A percentile compares a stretch with the other conserved stretches of the same genome.
Evolutionary conservation across 2,113 vertebrate species (phyloP).

Genomic region (Monopterus albus): DNA sequence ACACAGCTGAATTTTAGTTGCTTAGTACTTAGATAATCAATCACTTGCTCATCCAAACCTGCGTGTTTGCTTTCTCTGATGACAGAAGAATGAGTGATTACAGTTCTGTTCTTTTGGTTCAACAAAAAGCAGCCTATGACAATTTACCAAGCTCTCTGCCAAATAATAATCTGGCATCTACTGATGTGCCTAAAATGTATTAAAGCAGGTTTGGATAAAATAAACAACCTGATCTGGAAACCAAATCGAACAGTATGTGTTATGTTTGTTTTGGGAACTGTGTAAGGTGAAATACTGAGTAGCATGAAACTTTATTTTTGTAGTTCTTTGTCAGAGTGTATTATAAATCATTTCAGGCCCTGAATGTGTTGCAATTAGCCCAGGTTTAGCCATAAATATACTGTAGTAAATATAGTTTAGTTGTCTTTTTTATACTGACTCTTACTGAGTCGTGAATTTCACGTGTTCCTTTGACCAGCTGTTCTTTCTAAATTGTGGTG

Average conservation of each 20-base stretch:
- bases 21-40: not conserved
- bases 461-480: no score
- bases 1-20: not conserved
- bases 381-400: not conserved
- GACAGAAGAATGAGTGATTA: not conserved
- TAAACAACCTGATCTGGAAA: not conserved
- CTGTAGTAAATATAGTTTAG: not conserved
- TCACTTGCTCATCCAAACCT: not conserved
- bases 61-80: not conserved
- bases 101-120: not conserved
- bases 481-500: no score
- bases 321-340: not conserved
- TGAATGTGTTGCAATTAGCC: not conserved
- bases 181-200: not conserved
- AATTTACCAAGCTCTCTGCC: conserved; percentile 13
- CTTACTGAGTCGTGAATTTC: no score
- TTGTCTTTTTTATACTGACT: no score
- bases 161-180: conserved; percentile 16
- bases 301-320: not conserved
- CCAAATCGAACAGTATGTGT: not conserved
- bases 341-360: not conserved
- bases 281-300: not conserved
- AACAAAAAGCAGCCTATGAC: not conserved
- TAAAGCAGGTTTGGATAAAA: conserved; percentile 3
- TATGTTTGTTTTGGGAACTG: not conserved